phyloP scores from a whole-genome alignment of 2,113 vertebrate genomes.

The Rhipidura dahli region DNA sequence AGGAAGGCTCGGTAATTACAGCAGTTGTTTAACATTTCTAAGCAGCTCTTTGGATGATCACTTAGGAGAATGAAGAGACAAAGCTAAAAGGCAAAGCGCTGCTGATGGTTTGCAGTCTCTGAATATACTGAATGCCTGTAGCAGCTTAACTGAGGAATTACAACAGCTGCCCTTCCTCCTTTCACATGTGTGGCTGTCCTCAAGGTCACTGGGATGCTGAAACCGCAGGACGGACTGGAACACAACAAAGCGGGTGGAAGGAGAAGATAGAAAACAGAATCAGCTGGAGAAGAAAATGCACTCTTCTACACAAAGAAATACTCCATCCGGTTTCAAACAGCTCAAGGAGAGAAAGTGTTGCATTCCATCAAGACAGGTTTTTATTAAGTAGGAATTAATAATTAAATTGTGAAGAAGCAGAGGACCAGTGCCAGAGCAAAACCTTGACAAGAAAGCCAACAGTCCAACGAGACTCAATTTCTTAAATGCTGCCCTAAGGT shows the following conservation, averaged over 20 bases:
- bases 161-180: neutral
- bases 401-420: neutral
- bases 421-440: neutral
- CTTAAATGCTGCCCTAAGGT: neutral
- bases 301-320: neutral
- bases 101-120: neutral
- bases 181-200: neutral
- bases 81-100: neutral
- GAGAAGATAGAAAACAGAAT: neutral
- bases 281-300: neutral
- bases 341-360: neutral
- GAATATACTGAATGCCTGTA: neutral
- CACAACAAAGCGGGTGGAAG: neutral
- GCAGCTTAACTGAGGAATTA: neutral
- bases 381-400: neutral
- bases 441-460: neutral
- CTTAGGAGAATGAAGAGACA: neutral
- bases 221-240: neutral
- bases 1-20: neutral
- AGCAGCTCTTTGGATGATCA: neutral
- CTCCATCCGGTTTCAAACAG: neutral
- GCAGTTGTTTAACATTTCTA: conserved; percentile 1
- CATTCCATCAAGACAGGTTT: neutral
- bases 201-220: neutral
- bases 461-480: neutral